Conservation (phyloP, 2,113 vertebrate species). For the Cynoglossus semilaevis region DNA sequence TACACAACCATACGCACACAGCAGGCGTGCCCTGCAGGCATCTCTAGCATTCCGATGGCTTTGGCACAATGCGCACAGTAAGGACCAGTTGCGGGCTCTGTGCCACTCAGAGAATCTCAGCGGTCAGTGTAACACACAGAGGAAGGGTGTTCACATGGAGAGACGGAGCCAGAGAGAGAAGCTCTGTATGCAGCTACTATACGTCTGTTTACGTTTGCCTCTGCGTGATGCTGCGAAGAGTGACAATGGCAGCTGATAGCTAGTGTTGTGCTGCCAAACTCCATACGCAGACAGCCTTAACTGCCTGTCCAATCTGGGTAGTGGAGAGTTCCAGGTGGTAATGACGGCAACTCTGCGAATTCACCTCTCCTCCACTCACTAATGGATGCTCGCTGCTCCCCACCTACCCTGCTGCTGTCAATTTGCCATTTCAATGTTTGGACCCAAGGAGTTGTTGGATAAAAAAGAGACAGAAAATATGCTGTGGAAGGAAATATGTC, state of each 20-base stretch:
- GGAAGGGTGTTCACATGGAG: slow-evolving; percentile 35
- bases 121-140: slow-evolving; percentile 51
- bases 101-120: slow-evolving; percentile 44
- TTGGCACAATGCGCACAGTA: slow-evolving; percentile 52
- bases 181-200: slow-evolving; percentile 9
- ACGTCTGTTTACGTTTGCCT: slow-evolving; percentile 27
- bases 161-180: neutral
- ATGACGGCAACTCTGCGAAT: slow-evolving; percentile 51
- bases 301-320: slow-evolving; percentile 52
- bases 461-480: slow-evolving; percentile 38
- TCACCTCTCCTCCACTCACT: slow-evolving; percentile 35
- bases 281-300: slow-evolving; percentile 54
- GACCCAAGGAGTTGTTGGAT: slow-evolving; percentile 26
- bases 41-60: slow-evolving; percentile 58
- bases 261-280: slow-evolving; percentile 43
- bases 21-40: slow-evolving; percentile 51
- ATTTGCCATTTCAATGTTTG: slow-evolving; percentile 30
- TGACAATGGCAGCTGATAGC: slow-evolving; percentile 59
- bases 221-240: slow-evolving; percentile 4
- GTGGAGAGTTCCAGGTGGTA: slow-evolving; percentile 56
- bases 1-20: slow-evolving; percentile 39
- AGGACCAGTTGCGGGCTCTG: slow-evolving; percentile 44
- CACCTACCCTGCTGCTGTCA: slow-evolving; percentile 38
- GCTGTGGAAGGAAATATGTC: slow-evolving; percentile 41
- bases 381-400: slow-evolving; percentile 43